Percentiles rank a stretch among this genome's conserved stretches.
Conservation (phyloP, 1,140 invertebrate genomes). For the Alviniconcha marisindica region DNA sequence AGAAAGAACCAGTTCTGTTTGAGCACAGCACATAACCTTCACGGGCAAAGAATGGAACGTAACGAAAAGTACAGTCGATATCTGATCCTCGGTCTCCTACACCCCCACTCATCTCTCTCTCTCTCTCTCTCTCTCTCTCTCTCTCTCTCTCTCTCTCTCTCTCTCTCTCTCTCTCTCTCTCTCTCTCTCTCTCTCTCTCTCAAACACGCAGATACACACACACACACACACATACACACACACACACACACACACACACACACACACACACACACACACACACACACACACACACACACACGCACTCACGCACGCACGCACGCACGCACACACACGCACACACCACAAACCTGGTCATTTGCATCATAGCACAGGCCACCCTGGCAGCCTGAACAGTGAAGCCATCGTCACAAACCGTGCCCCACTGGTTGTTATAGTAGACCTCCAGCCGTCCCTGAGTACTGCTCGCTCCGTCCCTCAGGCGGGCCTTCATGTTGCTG, state of each 20-base stretch:
- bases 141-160: too few relatives aligned
- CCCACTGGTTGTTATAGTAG: slow-evolving; percentile 35
- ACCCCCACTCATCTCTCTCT: too few relatives aligned
- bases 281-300: slow-evolving; percentile 27
- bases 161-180: too few relatives aligned
- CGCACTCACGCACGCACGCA: slow-evolving; percentile 22
- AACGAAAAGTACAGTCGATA: too few relatives aligned
- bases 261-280: background rate
- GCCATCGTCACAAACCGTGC: slow-evolving; percentile 34
- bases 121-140: too few relatives aligned
- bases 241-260: background rate
- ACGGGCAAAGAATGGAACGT: too few relatives aligned
- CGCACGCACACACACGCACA: background rate
- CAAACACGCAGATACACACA: background rate
- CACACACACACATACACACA: background rate
- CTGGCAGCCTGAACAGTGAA: background rate
- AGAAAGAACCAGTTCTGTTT: too few relatives aligned
- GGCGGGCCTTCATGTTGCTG: slow-evolving; percentile 14
- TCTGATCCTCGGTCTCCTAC: too few relatives aligned
- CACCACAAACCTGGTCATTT: slow-evolving; percentile 15
- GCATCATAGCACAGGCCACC: slow-evolving; percentile 24
- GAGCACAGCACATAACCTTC: too few relatives aligned
- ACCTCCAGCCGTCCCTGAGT: slow-evolving; percentile 29
- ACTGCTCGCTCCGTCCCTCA: background rate
- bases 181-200: too few relatives aligned